Conservation (phyloP, 1,140 invertebrate species). For the Diorhabda elongata region DNA sequence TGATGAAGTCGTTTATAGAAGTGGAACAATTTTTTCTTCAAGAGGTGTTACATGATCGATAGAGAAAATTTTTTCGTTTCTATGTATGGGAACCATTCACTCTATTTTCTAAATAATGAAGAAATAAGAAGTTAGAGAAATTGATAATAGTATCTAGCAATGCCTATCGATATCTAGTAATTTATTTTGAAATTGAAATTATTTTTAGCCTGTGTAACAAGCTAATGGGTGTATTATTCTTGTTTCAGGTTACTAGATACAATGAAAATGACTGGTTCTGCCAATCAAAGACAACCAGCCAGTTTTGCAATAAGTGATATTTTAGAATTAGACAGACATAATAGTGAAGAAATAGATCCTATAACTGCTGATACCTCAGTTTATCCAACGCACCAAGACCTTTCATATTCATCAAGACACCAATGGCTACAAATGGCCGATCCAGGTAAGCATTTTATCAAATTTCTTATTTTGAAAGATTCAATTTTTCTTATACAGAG, state of each 20-base stretch:
- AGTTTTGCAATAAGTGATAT: conserved; percentile 64
- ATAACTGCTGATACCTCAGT: conserved; percentile 28
- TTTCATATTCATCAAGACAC: conserved; percentile 33
- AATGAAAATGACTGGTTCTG: conserved; percentile 49
- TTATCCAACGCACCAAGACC: conserved; percentile 31
- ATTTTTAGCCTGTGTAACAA: no score
- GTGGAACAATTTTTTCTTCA: no score
- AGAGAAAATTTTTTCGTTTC: no score
- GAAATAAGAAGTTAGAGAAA: no score
- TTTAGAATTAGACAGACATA: conserved; percentile 52
- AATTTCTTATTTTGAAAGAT: not conserved
- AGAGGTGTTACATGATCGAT: no score
- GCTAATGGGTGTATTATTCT: conserved; percentile 19
- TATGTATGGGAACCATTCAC: no score
- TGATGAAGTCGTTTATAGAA: no score
- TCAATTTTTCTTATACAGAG: no score
- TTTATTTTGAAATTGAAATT: no score
- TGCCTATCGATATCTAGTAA: no score
- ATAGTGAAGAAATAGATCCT: conserved; percentile 34
- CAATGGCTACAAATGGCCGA: conserved; percentile 40
- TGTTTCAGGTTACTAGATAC: conserved; percentile 59
- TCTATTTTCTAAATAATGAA: no score
- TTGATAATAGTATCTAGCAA: no score
- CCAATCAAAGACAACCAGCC: conserved; percentile 47
- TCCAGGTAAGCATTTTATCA: conserved; percentile 33